Evolutionary conservation across 2,888 invertebrate species (phyloP).

Genomic region (Synanthedon vespiformis): DNA sequence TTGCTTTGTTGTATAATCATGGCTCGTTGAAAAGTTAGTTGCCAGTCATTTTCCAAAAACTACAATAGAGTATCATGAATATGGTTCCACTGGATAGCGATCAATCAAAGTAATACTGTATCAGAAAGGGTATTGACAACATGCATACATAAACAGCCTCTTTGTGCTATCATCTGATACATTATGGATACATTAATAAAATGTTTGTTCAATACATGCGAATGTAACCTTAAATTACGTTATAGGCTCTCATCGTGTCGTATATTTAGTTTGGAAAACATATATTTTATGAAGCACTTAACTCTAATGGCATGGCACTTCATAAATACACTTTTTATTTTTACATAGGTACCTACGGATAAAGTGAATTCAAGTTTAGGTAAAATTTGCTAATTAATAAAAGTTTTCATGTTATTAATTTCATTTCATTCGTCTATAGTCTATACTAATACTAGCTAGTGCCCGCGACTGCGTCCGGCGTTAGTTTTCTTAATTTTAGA

Average conservation of each 20-base stretch:
- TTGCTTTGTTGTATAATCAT: too few relatives aligned
- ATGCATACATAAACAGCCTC: constrained; percentile 10
- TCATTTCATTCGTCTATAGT: too few relatives aligned
- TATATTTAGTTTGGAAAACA: neutral
- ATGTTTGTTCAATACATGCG: neutral
- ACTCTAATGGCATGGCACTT: too few relatives aligned
- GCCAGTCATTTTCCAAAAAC: neutral
- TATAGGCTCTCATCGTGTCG: neutral
- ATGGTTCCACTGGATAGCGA: constrained; percentile 12
- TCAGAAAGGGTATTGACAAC: constrained; percentile 13
- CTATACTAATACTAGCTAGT: too few relatives aligned
- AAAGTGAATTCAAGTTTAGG: too few relatives aligned
- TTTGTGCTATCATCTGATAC: constrained; percentile 3
- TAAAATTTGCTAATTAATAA: too few relatives aligned
- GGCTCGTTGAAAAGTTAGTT: neutral
- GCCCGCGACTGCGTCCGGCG: too few relatives aligned
- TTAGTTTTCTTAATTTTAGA: too few relatives aligned
- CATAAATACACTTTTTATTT: too few relatives aligned
- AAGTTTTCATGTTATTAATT: too few relatives aligned
- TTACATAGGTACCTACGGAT: too few relatives aligned
- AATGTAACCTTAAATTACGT: neutral
- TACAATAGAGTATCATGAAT: constrained; percentile 11
- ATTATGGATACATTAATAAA: constrained; percentile 7
- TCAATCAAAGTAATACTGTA: constrained; percentile 18
- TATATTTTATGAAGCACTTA: neutral